Base-by-base conservation (phyloP, 2,113 vertebrate species). In the Mobula hypostoma region DNA sequence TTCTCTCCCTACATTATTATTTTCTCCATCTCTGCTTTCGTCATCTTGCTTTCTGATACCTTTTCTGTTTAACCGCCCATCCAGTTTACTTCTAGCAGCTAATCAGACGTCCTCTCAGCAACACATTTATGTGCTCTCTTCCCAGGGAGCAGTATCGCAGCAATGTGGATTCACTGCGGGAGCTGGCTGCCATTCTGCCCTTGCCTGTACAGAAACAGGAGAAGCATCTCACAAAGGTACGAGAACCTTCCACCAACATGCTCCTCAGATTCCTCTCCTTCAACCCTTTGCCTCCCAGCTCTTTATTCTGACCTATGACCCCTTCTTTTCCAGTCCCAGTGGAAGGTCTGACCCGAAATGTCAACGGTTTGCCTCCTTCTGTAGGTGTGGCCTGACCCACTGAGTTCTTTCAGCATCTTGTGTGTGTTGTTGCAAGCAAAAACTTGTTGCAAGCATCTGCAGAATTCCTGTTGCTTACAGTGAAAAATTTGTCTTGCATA, bases 21-120 rank as follows among this genome's bases (percentile, higher is more conserved):
- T 95, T 94, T 19, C 66, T 7, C 82, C 27, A 14, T 82, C 40
- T 82, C 61, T 58, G 21, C 94, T 94, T 95, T 95, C 95, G 95
- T 95, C 95, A 94, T 27, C 56, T 29, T 0, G 9, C 29, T 32
- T 2, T 6, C n/a, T 68, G 29, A 61, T 7, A 2, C 85, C 17
- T 74, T 12, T 72, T 72, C 19, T 70, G 11, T 63, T 88, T 58
- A n/a, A 56, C 3, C 4, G 7, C 27, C 58, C 83, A 63, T 61
- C 4, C 56, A n/a, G 5, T 32, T 90, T n/a, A 19, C 63, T 90
- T 36, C 29, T 8, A 12, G 70, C 70, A 17, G 70, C 17, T 19
- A 21, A 72, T 15, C 17, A 19, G 15, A 19, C 1, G 7, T 68
- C 61, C 29, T 68, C 85, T 90, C 85, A 90, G 85, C 29, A 66